Evolutionary conservation across 2,113 vertebrate genomes (phyloP), one percentile per base, ranked within the genome.

Genomic region (Bostrychus sinensis): DNA sequence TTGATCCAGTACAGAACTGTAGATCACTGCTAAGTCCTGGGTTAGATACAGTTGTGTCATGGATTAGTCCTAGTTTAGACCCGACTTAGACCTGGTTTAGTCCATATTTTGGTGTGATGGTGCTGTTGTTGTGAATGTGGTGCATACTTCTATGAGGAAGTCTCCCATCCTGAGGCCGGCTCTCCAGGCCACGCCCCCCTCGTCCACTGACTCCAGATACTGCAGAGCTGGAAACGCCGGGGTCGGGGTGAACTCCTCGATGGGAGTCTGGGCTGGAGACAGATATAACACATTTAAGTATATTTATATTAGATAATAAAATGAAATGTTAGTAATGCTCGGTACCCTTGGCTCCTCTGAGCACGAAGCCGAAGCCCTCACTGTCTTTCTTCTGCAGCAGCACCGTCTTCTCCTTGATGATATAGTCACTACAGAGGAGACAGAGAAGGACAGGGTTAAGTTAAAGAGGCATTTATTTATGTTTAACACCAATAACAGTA

Each of bases 391-490:
- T 97, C 92, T 96, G 95, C 76, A 96, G 91, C 43, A 96, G 87
- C 46, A 97, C 95, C 0, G 94, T 94, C 91, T 97, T 97, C 91
- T 97, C 95, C 83, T 96, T 96, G 81, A 97, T 96, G 87, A 97
- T 95, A 85, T 96, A 97, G 93, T 96, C 95, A 87, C 95, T 96
- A 62, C 16, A 67, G 50, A 67, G 0, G 23, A 62, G 20, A 63
- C 3, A 57, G 16, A 75, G 45, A 20, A 39, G 7, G 58, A 5
- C 41, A 8, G 4, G 16, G 8, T 13, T 2, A 8, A 16, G 13
- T 14, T 19, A 6, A 14, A 14, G 7, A 26, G 2, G 23, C 4
- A 42, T 3, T 8, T 19, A n/a, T n/a, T n/a, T n/a, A n/a, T n/a
- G n/a, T n/a, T n/a, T n/a, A n/a, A n/a, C n/a, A n/a, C n/a, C n/a